Evolutionary conservation across 2,797 vertebrate species (phyloP).

Genomic region (Pelodytes ibericus): DNA sequence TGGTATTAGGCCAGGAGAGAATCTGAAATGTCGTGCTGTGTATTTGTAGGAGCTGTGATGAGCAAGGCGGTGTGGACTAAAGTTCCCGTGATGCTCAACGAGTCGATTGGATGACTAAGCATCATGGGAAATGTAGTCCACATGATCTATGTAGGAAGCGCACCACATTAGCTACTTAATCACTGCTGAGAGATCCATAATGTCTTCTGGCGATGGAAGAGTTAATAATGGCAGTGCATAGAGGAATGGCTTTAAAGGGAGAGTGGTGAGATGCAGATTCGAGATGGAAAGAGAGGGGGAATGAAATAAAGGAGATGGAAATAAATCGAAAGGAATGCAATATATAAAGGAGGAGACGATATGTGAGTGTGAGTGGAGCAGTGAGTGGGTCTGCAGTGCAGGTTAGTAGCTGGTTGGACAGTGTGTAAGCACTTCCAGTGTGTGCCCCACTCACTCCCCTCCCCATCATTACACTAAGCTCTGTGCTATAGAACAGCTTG

Average conservation of each 20-base stretch:
- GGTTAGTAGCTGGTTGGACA: conserved; percentile 63
- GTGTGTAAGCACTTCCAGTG: conserved; percentile 63
- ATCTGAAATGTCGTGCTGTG: too few species aligned
- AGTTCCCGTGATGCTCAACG: too few species aligned
- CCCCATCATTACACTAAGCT: conserved; percentile 65
- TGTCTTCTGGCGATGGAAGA: background rate
- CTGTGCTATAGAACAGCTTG: conserved; percentile 53
- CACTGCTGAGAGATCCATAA: background rate
- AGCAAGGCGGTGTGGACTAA: too few species aligned
- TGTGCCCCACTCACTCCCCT: conserved; percentile 56
- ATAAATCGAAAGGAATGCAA: conserved; percentile 54
- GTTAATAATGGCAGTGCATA: conserved; percentile 18
- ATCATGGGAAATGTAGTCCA: too few species aligned
- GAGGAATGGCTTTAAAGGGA: background rate
- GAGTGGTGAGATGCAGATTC: background rate
- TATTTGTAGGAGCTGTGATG: too few species aligned
- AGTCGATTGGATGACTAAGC: too few species aligned
- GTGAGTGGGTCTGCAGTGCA: conserved; percentile 64
- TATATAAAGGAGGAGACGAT: conserved; percentile 36
- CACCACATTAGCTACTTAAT: too few species aligned
- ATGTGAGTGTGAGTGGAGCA: conserved; percentile 57
- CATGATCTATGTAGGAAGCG: too few species aligned
- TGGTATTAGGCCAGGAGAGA: too few species aligned
- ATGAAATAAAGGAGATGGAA: background rate
- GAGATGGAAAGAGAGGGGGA: background rate